Evolutionary conservation across 2,113 vertebrate species (phyloP).

Genomic region (Lophius piscatorius): DNA sequence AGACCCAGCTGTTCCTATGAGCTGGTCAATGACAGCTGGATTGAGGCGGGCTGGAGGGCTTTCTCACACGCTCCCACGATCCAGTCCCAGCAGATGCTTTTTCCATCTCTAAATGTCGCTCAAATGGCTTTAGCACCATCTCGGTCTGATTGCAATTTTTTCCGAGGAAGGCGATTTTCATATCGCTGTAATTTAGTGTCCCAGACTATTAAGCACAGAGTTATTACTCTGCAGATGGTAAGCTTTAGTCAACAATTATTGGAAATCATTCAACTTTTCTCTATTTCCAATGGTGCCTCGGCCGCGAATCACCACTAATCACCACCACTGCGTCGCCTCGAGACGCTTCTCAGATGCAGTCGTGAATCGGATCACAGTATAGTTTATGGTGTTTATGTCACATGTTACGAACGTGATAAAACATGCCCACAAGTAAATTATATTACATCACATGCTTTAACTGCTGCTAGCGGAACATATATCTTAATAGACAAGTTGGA

Average conservation of each 20-base stretch:
- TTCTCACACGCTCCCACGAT: constrained; percentile 34
- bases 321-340: neutral
- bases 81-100: constrained; percentile 39
- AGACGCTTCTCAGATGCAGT: neutral
- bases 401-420: neutral
- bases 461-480: neutral
- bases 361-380: neutral
- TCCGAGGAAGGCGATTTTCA: constrained; percentile 5
- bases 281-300: neutral
- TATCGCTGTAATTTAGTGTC: constrained; percentile 4
- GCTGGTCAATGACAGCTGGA: constrained; percentile 46
- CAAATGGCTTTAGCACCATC: constrained; percentile 13
- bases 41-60: constrained; percentile 32
- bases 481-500: neutral
- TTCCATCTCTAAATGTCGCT: constrained; percentile 43
- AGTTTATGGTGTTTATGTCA: neutral
- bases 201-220: neutral
- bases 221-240: constrained; percentile 4
- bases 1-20: constrained; percentile 56
- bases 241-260: neutral
- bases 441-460: neutral
- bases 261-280: neutral
- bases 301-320: constrained; percentile 7
- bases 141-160: constrained; percentile 32
- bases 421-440: neutral